Percentiles rank a stretch among this genome's conserved stretches.
These are phyloP conservation scores for Otus sunia DNA, from an alignment of 2,113 vertebrate species.

Conservation along the genomic window DNA sequence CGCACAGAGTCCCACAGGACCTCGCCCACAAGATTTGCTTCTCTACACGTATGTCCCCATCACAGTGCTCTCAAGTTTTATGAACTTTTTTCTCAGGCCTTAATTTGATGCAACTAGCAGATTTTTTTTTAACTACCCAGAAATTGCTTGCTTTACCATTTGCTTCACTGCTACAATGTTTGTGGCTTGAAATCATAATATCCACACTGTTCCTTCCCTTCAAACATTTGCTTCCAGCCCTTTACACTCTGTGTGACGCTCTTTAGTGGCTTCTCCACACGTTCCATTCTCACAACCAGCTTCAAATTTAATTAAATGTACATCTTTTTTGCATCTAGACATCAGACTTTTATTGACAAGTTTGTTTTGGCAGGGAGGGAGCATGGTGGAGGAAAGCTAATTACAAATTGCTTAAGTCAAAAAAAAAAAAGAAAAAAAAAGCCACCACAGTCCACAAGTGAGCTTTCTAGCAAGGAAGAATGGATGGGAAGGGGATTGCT, in stretches of 20 bases:
- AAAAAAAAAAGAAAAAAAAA: neutral
- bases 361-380: slow-evolving; percentile 47
- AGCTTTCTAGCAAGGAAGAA: neutral
- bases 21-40: neutral
- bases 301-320: slow-evolving; percentile 43
- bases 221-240: slow-evolving; percentile 39
- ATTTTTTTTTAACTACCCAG: neutral
- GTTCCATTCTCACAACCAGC: slow-evolving; percentile 33
- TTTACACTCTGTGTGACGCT: slow-evolving; percentile 21
- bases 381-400: neutral
- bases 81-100: slow-evolving; percentile 22
- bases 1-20: neutral
- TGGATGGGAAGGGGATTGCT: neutral
- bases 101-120: neutral
- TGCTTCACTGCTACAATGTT: neutral
- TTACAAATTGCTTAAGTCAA: slow-evolving; percentile 2
- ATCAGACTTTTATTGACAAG: slow-evolving; percentile 43
- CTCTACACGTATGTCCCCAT: rapidly evolving
- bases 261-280: slow-evolving; percentile 46
- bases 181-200: slow-evolving; percentile 20
- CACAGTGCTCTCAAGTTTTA: neutral
- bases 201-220: neutral
- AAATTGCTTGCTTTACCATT: slow-evolving; percentile 3
- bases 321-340: slow-evolving; percentile 50
- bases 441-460: neutral